These are phyloP conservation scores for Nipponacmea schrenckii DNA, from an alignment of 2,888 invertebrate genomes.

Conservation along the genomic window DNA sequence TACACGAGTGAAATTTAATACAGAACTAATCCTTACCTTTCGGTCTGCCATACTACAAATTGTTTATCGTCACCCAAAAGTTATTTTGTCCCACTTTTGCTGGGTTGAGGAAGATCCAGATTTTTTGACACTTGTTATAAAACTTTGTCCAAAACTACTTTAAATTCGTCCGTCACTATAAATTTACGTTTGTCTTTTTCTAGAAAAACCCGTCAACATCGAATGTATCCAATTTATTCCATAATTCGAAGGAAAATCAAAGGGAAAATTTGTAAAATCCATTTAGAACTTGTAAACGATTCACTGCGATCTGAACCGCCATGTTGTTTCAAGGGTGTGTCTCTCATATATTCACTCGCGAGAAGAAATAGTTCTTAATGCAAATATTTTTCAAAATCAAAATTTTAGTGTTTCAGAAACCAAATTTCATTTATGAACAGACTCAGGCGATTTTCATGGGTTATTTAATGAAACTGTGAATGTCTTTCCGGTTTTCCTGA, in stretches of 20 bases:
- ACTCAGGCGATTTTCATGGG: too few species aligned
- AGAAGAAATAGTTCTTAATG: background rate
- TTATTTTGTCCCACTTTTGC: too few species aligned
- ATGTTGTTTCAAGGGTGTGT: constrained; percentile 58
- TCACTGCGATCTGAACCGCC: constrained; percentile 35
- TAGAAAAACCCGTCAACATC: background rate
- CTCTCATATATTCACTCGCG: constrained; percentile 16
- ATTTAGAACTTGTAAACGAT: background rate
- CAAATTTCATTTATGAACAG: too few species aligned
- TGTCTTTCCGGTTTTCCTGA: too few species aligned
- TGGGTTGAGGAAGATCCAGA: too few species aligned
- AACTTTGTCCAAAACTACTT: background rate
- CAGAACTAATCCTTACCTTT: too few species aligned
- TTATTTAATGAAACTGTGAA: too few species aligned
- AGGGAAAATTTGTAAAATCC: background rate
- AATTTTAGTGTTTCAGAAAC: background rate
- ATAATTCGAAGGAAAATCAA: background rate
- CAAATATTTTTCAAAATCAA: background rate
- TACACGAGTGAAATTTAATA: too few species aligned
- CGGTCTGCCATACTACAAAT: too few species aligned
- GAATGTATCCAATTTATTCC: background rate
- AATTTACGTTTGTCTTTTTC: background rate
- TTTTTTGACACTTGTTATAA: constrained; percentile 4
- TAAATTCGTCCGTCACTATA: background rate
- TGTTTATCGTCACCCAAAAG: too few species aligned